Percentiles rank a stretch among this genome's conserved stretches.
Conservation (phyloP, 2,888 invertebrate genomes). For the Synergus umbraculus region DNA sequence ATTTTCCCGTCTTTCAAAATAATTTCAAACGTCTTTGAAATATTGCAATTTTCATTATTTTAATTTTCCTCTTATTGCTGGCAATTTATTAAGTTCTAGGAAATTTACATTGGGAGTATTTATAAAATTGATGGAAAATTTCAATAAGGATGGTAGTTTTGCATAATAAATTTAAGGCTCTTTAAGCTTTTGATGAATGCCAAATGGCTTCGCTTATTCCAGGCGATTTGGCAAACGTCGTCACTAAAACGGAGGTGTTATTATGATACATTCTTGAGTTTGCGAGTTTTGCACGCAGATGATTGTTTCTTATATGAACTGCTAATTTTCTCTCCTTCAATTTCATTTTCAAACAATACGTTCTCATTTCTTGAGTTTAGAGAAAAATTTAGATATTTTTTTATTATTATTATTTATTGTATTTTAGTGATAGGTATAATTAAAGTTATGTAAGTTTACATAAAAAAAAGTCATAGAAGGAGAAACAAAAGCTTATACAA, state of each 20-base stretch:
- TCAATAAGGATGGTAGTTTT: not conserved
- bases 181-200: not conserved
- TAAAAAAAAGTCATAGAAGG: no score
- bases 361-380: not conserved
- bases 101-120: not conserved
- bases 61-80: not conserved
- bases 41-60: not conserved
- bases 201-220: conserved; percentile 33
- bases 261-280: conserved; percentile 9
- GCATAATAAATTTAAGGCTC: not conserved
- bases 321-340: not conserved
- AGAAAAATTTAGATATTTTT: not conserved
- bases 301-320: not conserved
- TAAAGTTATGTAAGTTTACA: no score
- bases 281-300: not conserved
- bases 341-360: not conserved
- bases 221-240: conserved; percentile 25
- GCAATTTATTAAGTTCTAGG: not conserved
- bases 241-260: conserved; percentile 8
- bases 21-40: not conserved
- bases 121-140: not conserved
- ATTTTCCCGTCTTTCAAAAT: not conserved
- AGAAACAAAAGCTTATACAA: not conserved
- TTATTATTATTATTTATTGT: no score
- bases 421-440: no score